phyloP scores from a whole-genome alignment of 2,888 invertebrate genomes.

The Hyalella azteca region DNA sequence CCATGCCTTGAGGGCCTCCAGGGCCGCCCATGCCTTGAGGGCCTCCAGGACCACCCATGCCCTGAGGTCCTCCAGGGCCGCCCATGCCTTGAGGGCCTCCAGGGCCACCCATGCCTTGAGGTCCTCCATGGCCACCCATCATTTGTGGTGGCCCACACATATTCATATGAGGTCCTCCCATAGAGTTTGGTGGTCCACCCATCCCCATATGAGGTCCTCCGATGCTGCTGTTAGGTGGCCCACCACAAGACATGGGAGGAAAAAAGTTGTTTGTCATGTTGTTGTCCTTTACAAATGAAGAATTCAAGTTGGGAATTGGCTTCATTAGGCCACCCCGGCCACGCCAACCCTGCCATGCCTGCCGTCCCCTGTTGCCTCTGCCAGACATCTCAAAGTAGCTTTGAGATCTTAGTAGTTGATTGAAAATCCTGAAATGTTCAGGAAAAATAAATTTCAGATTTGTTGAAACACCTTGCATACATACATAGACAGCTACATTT shows the following conservation, averaged over 20 bases:
- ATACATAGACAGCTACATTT: too few species aligned
- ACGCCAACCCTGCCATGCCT: conserved; percentile 3
- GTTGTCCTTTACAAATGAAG: conserved; percentile 36
- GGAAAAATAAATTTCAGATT: too few species aligned
- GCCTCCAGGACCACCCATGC: neutral
- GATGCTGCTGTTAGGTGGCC: neutral
- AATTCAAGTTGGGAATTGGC: conserved; percentile 12
- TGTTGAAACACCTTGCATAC: too few species aligned
- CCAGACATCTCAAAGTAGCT: too few species aligned
- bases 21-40: conserved; percentile 1
- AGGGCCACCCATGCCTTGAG: neutral
- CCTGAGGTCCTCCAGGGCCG: neutral
- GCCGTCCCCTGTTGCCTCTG: conserved; percentile 23
- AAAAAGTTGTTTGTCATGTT: neutral
- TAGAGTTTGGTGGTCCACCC: neutral
- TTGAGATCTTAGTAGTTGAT: too few species aligned
- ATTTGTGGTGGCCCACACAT: neutral
- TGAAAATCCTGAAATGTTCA: too few species aligned
- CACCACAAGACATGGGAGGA: neutral
- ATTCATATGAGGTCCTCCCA: neutral
- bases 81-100: neutral
- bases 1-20: neutral
- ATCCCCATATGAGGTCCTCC: neutral
- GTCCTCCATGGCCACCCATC: neutral
- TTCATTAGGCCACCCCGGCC: conserved; percentile 4